These are phyloP conservation scores for Drosophila biarmipes DNA, from an alignment of 1,140 invertebrate species.

Conservation along the genomic window DNA sequence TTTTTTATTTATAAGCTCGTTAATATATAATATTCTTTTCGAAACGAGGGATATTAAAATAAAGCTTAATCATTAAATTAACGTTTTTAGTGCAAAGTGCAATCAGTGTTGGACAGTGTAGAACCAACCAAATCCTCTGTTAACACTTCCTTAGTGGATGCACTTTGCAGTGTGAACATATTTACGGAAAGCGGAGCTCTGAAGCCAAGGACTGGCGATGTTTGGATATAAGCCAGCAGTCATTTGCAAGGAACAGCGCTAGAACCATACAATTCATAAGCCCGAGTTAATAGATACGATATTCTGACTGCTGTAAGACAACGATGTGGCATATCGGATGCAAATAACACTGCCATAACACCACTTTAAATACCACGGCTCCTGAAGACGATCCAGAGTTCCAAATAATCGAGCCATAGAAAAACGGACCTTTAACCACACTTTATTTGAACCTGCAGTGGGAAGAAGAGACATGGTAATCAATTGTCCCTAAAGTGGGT, in stretches of 20 bases:
- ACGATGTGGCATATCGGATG: neutral
- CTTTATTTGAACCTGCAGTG: neutral
- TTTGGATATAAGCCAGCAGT: neutral
- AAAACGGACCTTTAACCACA: neutral
- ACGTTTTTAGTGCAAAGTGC: no score
- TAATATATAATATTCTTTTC: no score
- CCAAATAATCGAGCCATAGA: neutral
- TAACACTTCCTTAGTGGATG: neutral
- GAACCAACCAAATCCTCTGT: neutral
- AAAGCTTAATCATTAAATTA: no score
- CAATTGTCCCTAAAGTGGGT: neutral
- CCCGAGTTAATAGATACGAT: neutral
- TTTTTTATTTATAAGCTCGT: no score
- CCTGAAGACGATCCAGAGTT: neutral
- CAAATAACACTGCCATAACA: neutral
- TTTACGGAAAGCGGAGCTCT: neutral
- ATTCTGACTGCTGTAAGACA: neutral
- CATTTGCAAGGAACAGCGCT: no score
- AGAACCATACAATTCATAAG: neutral
- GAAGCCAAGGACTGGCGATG: neutral
- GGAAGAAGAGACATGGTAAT: neutral
- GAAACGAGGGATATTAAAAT: no score
- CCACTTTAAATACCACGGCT: neutral
- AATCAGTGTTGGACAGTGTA: no score
- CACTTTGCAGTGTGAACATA: constrained; percentile 4